Evolutionary conservation across 2,888 invertebrate species (phyloP).

Genomic region (Drosophila limbata): DNA sequence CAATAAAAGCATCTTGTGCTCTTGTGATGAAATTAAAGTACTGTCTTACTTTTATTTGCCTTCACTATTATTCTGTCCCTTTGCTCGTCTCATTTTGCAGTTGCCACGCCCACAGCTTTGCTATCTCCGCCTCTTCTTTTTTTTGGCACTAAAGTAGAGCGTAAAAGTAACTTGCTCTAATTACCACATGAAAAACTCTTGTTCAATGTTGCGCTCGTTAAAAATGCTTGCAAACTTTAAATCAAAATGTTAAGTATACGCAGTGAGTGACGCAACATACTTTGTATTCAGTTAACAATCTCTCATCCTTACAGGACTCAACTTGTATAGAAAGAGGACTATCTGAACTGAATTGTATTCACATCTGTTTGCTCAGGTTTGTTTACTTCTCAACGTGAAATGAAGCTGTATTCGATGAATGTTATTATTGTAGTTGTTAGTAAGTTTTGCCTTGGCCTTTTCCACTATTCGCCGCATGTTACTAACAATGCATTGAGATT

Average conservation of each 20-base stretch:
- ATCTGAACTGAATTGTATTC: neutral
- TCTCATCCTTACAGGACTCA: neutral
- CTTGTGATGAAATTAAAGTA: slow-evolving; percentile 74
- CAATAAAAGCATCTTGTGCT: slow-evolving; percentile 35
- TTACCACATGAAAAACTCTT: slow-evolving; percentile 57
- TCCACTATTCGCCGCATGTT: slow-evolving; percentile 44
- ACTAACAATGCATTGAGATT: slow-evolving; percentile 74
- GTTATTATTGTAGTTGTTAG: slow-evolving; percentile 18
- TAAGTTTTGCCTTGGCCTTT: slow-evolving; percentile 51
- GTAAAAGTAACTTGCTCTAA: slow-evolving; percentile 52
- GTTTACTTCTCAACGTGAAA: neutral
- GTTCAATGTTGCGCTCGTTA: slow-evolving; percentile 58
- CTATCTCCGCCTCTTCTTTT: neutral
- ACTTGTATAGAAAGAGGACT: slow-evolving; percentile 1
- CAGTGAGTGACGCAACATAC: slow-evolving; percentile 23
- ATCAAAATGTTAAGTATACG: slow-evolving; percentile 62
- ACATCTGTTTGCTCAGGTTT: slow-evolving; percentile 22
- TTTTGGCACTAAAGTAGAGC: neutral
- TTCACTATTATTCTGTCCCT: slow-evolving; percentile 62
- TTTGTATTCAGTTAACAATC: slow-evolving; percentile 20
- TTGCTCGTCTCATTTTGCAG: slow-evolving; percentile 56
- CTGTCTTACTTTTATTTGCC: slow-evolving; percentile 56
- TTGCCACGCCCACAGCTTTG: slow-evolving; percentile 32
- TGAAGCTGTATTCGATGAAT: slow-evolving; percentile 15
- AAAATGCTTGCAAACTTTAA: slow-evolving; percentile 47